Percentiles rank a stretch among this genome's conserved stretches.
Evolutionary conservation across 2,113 vertebrate genomes (phyloP).

Genomic region (Ochotona princeps): DNA sequence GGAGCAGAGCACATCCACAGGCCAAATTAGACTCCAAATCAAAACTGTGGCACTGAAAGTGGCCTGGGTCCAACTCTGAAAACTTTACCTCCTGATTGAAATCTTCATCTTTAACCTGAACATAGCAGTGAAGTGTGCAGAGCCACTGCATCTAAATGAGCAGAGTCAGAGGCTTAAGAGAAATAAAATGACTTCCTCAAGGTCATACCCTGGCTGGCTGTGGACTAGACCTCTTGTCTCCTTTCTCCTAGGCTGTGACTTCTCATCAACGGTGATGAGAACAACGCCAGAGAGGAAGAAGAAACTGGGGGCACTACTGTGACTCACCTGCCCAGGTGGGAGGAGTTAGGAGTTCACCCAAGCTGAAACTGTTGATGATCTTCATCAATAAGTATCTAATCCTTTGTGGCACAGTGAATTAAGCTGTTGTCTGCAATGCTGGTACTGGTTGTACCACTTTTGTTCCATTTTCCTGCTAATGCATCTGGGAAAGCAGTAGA

Average conservation of each 20-base stretch:
- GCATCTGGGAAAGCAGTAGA: too few species aligned
- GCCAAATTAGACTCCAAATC: constrained; percentile 50
- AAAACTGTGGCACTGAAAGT: constrained; percentile 14
- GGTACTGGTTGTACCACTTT: too few species aligned
- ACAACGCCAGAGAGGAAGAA: not conserved
- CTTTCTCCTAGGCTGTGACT: not conserved
- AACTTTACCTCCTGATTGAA: constrained; percentile 44
- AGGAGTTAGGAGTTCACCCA: not conserved
- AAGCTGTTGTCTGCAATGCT: too few species aligned
- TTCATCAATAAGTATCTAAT: not conserved
- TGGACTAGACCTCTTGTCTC: not conserved
- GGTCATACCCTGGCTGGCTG: not conserved
- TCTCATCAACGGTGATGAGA: not conserved
- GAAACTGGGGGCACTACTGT: not conserved
- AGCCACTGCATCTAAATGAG: constrained; percentile 42
- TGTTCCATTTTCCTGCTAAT: too few species aligned
- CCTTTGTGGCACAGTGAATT: not conserved
- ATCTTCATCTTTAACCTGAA: constrained; percentile 43
- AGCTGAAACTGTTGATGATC: not conserved
- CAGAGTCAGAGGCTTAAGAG: constrained; percentile 30
- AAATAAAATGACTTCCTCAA: constrained; percentile 52
- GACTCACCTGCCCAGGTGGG: not conserved
- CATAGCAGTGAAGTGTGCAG: constrained; percentile 33
- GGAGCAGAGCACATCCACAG: constrained; percentile 18
- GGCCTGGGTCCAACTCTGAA: constrained; percentile 14